A percentile compares a stretch with the other conserved stretches of the same genome.
Evolutionary conservation across 2,797 vertebrate genomes (phyloP).

Genomic region (Loris lydekkerianus): DNA sequence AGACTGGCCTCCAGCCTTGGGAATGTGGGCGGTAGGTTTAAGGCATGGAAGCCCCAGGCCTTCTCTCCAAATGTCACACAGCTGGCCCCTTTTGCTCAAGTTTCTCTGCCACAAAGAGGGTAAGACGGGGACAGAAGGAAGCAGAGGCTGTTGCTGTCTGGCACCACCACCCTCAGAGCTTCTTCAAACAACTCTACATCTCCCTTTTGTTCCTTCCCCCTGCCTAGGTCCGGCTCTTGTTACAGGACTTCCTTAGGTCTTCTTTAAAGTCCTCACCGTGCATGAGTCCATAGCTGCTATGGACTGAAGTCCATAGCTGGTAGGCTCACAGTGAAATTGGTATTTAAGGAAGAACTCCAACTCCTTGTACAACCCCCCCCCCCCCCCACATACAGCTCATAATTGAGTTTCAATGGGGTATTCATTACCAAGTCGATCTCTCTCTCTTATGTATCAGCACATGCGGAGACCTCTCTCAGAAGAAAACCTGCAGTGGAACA

Average conservation of each 20-base stretch:
- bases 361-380: slow-evolving; percentile 91
- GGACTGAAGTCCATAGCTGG: slow-evolving; percentile 95
- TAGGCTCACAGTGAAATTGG: slow-evolving; percentile 94
- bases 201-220: slow-evolving; percentile 97
- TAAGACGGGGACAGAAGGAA: background rate
- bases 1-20: background rate
- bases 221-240: slow-evolving; percentile 96
- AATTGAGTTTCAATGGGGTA: slow-evolving; percentile 94
- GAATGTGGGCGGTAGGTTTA: background rate
- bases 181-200: slow-evolving; percentile 97
- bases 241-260: slow-evolving; percentile 94
- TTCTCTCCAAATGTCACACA: background rate
- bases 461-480: slow-evolving; percentile 97
- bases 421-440: slow-evolving; percentile 93
- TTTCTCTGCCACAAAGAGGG: slow-evolving; percentile 22
- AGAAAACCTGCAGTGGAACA: slow-evolving; percentile 99
- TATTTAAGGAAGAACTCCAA: slow-evolving; percentile 93
- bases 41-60: background rate
- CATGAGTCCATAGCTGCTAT: slow-evolving; percentile 96
- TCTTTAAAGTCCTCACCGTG: slow-evolving; percentile 97
- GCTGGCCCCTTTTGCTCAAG: background rate
- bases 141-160: background rate
- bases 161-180: slow-evolving; percentile 89
- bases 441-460: slow-evolving; percentile 95
- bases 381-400: slow-evolving; percentile 96